phyloP scores from a whole-genome alignment of 1,140 invertebrate genomes.

The Argopecten irradians region DNA sequence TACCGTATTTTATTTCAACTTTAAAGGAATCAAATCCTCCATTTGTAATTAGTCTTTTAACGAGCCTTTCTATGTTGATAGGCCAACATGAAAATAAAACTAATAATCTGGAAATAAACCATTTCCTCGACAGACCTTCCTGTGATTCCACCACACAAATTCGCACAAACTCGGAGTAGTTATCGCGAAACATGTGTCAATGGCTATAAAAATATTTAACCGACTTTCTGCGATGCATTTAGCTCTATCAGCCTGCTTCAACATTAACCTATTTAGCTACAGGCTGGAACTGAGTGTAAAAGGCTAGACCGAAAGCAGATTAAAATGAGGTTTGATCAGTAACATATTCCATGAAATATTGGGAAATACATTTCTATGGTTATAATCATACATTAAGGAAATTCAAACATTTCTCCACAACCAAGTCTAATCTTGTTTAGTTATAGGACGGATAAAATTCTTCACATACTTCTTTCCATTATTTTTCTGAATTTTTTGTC shows the following conservation, averaged over 20 bases:
- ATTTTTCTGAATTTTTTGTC: too few relatives aligned
- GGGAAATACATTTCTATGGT: background rate
- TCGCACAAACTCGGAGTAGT: background rate
- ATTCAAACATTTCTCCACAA: background rate
- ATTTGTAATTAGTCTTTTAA: background rate
- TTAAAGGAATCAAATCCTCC: background rate
- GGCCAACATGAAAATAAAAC: background rate
- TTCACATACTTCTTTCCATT: too few relatives aligned
- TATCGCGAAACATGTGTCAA: background rate
- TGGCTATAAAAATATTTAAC: background rate
- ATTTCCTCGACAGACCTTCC: background rate
- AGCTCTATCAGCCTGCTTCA: background rate
- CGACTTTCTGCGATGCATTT: background rate
- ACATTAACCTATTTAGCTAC: background rate
- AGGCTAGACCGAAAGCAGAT: background rate
- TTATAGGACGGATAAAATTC: too few relatives aligned
- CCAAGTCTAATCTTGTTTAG: background rate
- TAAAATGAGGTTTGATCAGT: background rate
- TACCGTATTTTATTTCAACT: background rate
- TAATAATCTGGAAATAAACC: background rate
- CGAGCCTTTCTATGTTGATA: too few relatives aligned
- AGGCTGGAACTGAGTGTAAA: background rate
- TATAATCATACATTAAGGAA: background rate
- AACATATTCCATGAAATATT: background rate
- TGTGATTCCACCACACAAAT: background rate